Conservation (phyloP, 53 echinoderm and acorn worm species). For the Temnopleurus reevesii region DNA sequence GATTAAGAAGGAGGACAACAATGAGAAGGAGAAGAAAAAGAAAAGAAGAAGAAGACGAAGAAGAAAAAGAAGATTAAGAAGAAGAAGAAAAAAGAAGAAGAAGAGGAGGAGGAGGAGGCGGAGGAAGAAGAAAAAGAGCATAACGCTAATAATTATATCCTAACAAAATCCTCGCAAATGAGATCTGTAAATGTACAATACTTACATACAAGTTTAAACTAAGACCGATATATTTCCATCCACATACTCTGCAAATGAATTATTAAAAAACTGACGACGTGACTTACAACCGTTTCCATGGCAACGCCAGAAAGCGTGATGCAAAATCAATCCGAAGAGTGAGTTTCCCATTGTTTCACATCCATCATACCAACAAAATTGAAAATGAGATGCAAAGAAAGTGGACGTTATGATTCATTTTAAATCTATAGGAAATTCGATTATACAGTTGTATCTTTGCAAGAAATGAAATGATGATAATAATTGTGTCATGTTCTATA, state of each 20-base stretch:
- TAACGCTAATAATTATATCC: too few relatives aligned
- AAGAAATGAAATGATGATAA: too few relatives aligned
- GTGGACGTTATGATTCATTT: background rate
- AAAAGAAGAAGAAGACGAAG: background rate
- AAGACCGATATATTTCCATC: too few relatives aligned
- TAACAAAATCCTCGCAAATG: too few relatives aligned
- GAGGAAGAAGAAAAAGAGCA: too few relatives aligned
- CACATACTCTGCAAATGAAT: background rate
- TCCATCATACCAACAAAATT: background rate
- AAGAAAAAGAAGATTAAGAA: too few relatives aligned
- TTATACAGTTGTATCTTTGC: too few relatives aligned
- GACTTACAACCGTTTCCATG: conserved; percentile 15
- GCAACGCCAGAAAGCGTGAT: background rate
- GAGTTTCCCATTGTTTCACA: background rate
- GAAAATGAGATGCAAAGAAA: background rate
- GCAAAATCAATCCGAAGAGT: background rate
- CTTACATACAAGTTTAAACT: too few relatives aligned
- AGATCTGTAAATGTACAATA: too few relatives aligned
- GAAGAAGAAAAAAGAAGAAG: too few relatives aligned
- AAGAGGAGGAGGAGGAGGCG: too few relatives aligned
- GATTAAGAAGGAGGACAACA: background rate
- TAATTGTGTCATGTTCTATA: too few relatives aligned
- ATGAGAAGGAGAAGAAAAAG: background rate
- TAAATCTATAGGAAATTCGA: background rate
- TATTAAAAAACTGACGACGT: background rate